Evolutionary conservation across 23 tunicate genomes (phyloP), one percentile per base, ranked within the genome.

Genomic region (Oikopleura dioica): DNA sequence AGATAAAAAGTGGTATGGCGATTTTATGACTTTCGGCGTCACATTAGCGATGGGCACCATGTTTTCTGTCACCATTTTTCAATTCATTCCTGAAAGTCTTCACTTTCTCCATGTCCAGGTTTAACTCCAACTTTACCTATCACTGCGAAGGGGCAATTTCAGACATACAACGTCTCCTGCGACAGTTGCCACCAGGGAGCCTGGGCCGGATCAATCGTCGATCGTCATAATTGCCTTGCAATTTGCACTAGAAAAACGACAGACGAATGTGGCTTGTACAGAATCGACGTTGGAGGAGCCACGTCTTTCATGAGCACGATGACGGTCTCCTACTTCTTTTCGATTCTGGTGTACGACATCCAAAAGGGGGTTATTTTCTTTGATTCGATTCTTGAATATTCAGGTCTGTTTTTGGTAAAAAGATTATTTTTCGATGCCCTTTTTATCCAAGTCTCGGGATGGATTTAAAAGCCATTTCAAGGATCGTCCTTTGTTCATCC

Each of bases 1-100:
- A 63, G 5, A 63, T 2, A 63, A 63, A 28, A 63, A 63, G 26
- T 63, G 72, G 72, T 63, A 63, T 63, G 72, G 72, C 32, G 72
- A 28, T 12, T 63, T 63, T 63, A 63, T 63, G 72, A 63, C 72
- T 12, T 63, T 63, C 26, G 72, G 16, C 33, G 72, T 63, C 33
- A 63, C 72, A 2, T 63, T 63, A 31, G 33, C 72, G 4, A 21
- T 63, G 72, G 72, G 72, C 2, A 63, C 72, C 30, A 63, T 63
- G 72, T 63, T 63, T 28, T 63, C 30, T 28, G 33, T 63, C 4
- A 63, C 72, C 16, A 63, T 63, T 21, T 63, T 63, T 63, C 72
- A 63, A 63, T 28, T 63, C 5, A 63, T 63, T 63, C 72, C 72
- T 24, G 72, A 63, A 28, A 12, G 30, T 23, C 33, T 63, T 12